Evolutionary conservation across 2,113 vertebrate genomes (phyloP).

Genomic region (Prunella fulvescens): DNA sequence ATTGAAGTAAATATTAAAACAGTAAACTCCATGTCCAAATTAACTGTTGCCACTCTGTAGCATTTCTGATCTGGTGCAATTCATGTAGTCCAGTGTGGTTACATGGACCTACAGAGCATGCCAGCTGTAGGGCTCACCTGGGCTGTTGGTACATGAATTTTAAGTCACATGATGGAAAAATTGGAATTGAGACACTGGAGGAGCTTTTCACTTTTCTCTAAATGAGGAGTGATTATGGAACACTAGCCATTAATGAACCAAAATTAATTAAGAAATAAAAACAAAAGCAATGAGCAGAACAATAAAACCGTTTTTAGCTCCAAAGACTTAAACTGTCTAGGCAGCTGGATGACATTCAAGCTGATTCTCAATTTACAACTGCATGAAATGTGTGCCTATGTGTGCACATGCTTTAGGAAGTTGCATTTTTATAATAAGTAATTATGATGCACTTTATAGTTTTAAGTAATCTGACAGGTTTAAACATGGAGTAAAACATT

Average conservation of each 20-base stretch:
- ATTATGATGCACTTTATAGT: not conserved
- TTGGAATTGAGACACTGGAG: not conserved
- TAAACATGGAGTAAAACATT: not conserved
- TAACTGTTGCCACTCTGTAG: not conserved
- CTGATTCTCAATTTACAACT: not conserved
- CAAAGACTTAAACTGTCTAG: not conserved
- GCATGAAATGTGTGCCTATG: not conserved
- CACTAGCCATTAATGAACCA: not conserved
- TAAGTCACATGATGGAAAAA: not conserved
- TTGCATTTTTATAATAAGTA: not conserved
- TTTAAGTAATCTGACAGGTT: not conserved
- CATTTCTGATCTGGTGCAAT: not conserved
- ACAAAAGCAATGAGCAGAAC: not conserved
- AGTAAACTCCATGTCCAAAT: not conserved
- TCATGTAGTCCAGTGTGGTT: not conserved
- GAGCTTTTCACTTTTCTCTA: not conserved
- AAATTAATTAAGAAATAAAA: not conserved
- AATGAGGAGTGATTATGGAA: not conserved
- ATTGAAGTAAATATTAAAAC: not conserved
- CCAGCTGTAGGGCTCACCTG: not conserved
- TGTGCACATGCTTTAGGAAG: not conserved
- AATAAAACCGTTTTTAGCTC: not conserved
- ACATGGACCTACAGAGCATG: not conserved
- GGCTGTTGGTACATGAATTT: accelerated
- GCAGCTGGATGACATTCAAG: not conserved